Evolutionary conservation across 1,140 invertebrate genomes (phyloP).

Genomic region (Caenorhabditis inopinata): DNA sequence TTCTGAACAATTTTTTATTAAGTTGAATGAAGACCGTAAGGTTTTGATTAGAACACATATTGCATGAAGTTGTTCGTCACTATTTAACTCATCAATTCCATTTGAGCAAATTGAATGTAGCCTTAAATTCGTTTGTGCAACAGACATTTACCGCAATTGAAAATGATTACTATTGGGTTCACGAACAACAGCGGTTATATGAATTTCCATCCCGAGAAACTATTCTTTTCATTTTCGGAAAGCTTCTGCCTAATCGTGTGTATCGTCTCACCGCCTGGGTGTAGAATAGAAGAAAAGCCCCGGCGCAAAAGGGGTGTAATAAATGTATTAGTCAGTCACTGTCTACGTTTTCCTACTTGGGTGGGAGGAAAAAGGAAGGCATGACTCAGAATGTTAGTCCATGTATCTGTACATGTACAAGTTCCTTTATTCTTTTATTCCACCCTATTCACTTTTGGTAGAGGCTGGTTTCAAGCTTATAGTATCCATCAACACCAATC

Average conservation of each 20-base stretch:
- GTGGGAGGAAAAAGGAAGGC: neutral
- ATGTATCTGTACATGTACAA: constrained; percentile 2
- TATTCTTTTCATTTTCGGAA: neutral
- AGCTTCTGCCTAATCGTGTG: constrained; percentile 30
- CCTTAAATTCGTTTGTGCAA: too few species aligned
- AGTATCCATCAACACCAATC: neutral
- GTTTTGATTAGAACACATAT: too few species aligned
- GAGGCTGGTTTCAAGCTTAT: neutral
- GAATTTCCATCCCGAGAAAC: constrained; percentile 12
- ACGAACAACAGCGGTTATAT: neutral
- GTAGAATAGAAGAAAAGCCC: neutral
- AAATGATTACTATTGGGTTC: neutral
- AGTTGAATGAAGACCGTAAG: too few species aligned
- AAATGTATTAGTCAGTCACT: constrained; percentile 30
- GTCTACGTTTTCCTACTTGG: constrained; percentile 5
- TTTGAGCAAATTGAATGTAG: too few species aligned
- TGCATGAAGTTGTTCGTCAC: too few species aligned
- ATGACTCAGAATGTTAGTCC: neutral
- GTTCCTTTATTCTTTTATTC: neutral
- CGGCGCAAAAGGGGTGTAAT: constrained; percentile 21
- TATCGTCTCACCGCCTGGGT: constrained; percentile 26
- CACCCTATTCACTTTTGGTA: neutral
- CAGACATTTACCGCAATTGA: neutral
- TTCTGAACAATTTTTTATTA: too few species aligned
- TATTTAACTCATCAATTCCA: too few species aligned